phyloP scores from a whole-genome alignment of 37 sponge, comb jelly and placozoan genomes.

The Spongia lamella region DNA sequence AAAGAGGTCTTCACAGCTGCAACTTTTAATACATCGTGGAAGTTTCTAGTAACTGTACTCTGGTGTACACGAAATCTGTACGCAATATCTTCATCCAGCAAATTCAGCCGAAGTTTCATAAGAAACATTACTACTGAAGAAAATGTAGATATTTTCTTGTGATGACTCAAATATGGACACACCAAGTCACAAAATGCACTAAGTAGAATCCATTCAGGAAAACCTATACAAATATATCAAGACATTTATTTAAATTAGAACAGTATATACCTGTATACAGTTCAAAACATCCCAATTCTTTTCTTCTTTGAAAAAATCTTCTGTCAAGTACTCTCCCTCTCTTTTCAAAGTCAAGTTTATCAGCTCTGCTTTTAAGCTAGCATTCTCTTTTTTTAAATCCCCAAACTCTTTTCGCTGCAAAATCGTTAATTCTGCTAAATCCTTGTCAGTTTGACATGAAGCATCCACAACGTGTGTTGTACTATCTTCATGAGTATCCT shows the following conservation, averaged over 20 bases:
- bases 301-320: no score
- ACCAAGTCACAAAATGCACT: no score
- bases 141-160: constrained; percentile 1
- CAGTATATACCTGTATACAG: no score
- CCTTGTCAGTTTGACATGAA: not conserved
- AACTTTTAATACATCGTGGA: not conserved
- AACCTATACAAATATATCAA: no score
- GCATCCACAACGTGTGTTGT: no score
- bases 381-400: not conserved
- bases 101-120: constrained; percentile 35
- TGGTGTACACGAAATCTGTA: constrained; percentile 18
- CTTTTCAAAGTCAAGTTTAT: not conserved
- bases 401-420: not conserved
- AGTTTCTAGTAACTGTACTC: constrained; percentile 20
- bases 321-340: not conserved
- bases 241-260: no score
- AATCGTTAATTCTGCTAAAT: not conserved
- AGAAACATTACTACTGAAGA: constrained; percentile 32
- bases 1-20: not conserved
- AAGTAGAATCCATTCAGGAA: no score
- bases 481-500: no score
- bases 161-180: not conserved
- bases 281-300: no score
- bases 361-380: not conserved
- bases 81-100: constrained; percentile 15